Evolutionary conservation across 37 sponge, comb jelly and placozoan species (phyloP).

Genomic region (Bolinopsis microptera): DNA sequence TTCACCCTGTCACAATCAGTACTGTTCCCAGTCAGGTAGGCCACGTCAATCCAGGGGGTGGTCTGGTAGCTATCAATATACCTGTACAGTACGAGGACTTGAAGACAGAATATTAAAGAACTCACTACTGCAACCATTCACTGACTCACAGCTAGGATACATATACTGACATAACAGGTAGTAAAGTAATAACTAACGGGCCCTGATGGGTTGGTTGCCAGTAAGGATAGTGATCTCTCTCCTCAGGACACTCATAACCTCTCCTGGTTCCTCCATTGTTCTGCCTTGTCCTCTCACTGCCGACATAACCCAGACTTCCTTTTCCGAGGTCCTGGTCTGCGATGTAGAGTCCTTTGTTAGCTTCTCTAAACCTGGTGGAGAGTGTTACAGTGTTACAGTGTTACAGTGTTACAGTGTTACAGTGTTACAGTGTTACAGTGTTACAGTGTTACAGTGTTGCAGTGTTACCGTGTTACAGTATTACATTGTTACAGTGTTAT

Average conservation of each 20-base stretch:
- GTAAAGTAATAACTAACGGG: background rate
- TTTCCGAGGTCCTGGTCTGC: conserved; percentile 85
- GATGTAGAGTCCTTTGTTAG: conserved; percentile 77
- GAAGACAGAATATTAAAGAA: background rate
- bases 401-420: background rate
- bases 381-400: background rate
- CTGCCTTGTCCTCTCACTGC: conserved; percentile 90
- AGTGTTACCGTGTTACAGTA: background rate
- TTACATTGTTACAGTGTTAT: background rate
- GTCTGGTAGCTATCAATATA: background rate
- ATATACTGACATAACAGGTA: too few species aligned
- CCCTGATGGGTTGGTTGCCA: conserved; percentile 92
- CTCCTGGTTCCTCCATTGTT: conserved; percentile 95
- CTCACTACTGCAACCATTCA: background rate
- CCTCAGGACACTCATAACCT: conserved; percentile 99
- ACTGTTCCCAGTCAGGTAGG: conserved; percentile 47
- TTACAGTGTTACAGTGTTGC: background rate
- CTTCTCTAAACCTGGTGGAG: background rate
- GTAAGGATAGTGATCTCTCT: conserved; percentile 99
- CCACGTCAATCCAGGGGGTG: conserved; percentile 58
- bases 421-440: background rate
- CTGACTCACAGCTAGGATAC: background rate
- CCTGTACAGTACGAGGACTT: background rate
- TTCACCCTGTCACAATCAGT: conserved; percentile 50
- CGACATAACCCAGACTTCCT: conserved; percentile 70